Evolutionary conservation across 2,888 invertebrate species (phyloP), one percentile per base, ranked within the genome.

Genomic region (Pantelozetes paolii): DNA sequence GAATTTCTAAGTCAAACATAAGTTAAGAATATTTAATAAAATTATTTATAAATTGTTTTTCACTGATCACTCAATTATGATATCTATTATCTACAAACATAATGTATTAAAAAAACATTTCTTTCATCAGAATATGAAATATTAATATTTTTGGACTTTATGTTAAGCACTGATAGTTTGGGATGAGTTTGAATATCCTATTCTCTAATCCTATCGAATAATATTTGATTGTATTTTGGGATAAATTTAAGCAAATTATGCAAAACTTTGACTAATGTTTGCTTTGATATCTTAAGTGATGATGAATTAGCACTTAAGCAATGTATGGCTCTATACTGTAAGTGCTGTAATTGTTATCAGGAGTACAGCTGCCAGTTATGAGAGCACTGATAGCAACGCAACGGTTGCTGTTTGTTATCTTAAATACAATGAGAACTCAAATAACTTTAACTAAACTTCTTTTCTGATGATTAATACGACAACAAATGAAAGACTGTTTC

Each of bases 301-400:
- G 57, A 57, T 57, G 28, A 57, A 57, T 57, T 23, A 23, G 23
- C 28, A 57, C 26, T 57, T 57, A 57, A 57, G 26, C 57, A 26
- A 23, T 57, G 18, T 57, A 57, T 57, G 28, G 18, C 23, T 57
- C 28, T 11, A 23, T 3, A 28, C 18, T 2, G n/a, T n/a, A n/a
- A n/a, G n/a, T n/a, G n/a, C n/a, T n/a, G n/a, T 57, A 57, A 57
- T 57, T 23, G 57, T 23, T 23, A 57, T 57, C 26, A 23, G 23
- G 18, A 23, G 26, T 23, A 15, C 57, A 57, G 57, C 23, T 57
- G 50, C 57, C 28, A 23, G 50, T 50, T 50, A 50, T 57, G 45
- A 13, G 11, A 18, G 11, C 45, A 3, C 45, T 45, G 13, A 18
- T 18, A 45, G 2, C 23, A 57, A 57, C 57, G 23, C 57, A 57